A percentile compares a stretch with the other conserved stretches of the same genome.
Evolutionary conservation across 1,140 invertebrate species (phyloP).

Genomic region (Tetraneura akinire): DNA sequence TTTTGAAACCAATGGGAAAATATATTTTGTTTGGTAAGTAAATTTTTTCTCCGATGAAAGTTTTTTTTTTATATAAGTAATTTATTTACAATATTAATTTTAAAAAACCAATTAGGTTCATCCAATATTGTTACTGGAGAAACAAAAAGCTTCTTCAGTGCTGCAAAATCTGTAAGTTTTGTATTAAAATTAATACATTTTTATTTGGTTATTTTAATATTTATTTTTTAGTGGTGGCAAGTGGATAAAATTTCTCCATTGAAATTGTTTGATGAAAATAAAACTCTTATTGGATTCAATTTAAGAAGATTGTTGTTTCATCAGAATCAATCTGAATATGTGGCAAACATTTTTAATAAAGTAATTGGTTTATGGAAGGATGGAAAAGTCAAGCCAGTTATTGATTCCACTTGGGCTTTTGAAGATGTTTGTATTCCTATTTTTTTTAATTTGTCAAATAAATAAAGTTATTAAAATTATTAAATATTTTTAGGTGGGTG

Average conservation of each 20-base stretch:
- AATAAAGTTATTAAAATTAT: background rate
- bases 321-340: conserved; percentile 72
- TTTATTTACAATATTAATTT: conserved; percentile 15
- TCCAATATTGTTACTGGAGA: conserved; percentile 85
- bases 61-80: background rate
- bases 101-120: conserved; percentile 64
- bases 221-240: conserved; percentile 80
- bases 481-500: conserved; percentile 67
- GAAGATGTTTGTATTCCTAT: conserved; percentile 71
- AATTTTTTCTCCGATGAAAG: conserved; percentile 1
- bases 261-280: conserved; percentile 88
- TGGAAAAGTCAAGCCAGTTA: conserved; percentile 76
- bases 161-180: conserved; percentile 77
- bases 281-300: conserved; percentile 79
- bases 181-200: background rate
- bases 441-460: conserved; percentile 25
- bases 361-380: conserved; percentile 76
- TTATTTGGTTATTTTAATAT: background rate
- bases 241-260: conserved; percentile 85
- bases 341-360: conserved; percentile 69
- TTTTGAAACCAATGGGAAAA: conserved; percentile 87
- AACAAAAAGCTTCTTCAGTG: conserved; percentile 85
- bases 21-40: conserved; percentile 80
- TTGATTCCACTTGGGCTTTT: conserved; percentile 83
- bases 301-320: conserved; percentile 81